Conservation (phyloP, 2,113 vertebrate genomes). For the Collichthys lucidus region DNA sequence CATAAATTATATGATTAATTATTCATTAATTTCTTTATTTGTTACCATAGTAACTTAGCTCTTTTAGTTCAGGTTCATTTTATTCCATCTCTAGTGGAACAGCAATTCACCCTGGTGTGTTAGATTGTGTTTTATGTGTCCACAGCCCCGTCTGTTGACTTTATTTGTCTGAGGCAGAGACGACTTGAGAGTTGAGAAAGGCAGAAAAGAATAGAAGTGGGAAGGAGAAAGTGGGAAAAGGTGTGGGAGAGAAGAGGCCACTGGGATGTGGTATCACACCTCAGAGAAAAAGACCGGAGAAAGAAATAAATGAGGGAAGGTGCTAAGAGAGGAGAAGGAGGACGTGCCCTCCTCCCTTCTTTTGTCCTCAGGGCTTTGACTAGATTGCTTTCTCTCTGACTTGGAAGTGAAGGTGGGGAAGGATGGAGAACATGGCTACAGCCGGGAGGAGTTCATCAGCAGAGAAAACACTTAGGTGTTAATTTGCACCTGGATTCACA, state of each 20-base stretch:
- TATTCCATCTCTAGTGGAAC: neutral
- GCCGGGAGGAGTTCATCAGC: constrained; percentile 7
- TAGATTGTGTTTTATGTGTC: constrained; percentile 23
- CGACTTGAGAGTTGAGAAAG: constrained; percentile 37
- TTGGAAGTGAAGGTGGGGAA: constrained; percentile 30
- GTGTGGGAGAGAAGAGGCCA: constrained; percentile 25
- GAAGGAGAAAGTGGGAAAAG: constrained; percentile 31
- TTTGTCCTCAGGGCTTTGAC: constrained; percentile 59
- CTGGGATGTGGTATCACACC: constrained; percentile 45
- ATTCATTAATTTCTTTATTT: neutral
- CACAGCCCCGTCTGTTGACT: constrained; percentile 22
- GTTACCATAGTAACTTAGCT: neutral
- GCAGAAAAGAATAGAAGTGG: constrained; percentile 22
- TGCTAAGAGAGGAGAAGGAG: constrained; percentile 46
- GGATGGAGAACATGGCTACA: constrained; percentile 27
- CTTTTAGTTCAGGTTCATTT: neutral
- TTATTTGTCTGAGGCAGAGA: constrained; percentile 27
- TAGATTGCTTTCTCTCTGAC: constrained; percentile 63
- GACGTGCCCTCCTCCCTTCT: constrained; percentile 20
- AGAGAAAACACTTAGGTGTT: constrained; percentile 55
- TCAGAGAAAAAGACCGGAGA: constrained; percentile 36
- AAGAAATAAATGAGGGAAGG: constrained; percentile 59
- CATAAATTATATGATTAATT: neutral
- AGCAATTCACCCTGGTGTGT: neutral
- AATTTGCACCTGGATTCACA: constrained; percentile 73